Conservation (phyloP, 1,140 invertebrate genomes). For the Drosophila pectinifera region DNA sequence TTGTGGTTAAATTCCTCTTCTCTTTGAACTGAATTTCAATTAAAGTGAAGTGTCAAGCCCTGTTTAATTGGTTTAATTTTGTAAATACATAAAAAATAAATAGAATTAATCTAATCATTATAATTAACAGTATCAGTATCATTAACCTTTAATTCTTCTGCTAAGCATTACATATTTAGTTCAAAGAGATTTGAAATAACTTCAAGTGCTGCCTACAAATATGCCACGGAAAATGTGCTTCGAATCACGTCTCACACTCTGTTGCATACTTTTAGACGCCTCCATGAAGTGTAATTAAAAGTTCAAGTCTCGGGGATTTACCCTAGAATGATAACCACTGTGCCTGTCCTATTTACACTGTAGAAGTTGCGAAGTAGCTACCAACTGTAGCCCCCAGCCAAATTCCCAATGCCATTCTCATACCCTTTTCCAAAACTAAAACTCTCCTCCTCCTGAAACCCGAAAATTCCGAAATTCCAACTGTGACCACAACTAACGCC, state of each 20-base stretch:
- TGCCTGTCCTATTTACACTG: not conserved
- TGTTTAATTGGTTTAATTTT: not conserved
- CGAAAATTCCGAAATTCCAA: slow-evolving; percentile 5
- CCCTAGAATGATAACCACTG: slow-evolving; percentile 5
- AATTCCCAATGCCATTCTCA: not conserved
- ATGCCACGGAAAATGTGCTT: not conserved
- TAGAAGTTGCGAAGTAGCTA: not conserved
- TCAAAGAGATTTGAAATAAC: not conserved
- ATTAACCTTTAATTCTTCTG: too few relatives aligned
- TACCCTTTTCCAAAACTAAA: slow-evolving; percentile 1
- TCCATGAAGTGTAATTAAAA: not conserved
- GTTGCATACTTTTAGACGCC: not conserved
- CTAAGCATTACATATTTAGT: too few relatives aligned
- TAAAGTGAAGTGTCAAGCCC: not conserved
- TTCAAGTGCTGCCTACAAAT: not conserved
- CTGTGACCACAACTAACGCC: slow-evolving; percentile 40
- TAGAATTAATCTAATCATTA: too few relatives aligned
- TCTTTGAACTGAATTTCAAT: not conserved
- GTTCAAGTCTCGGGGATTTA: not conserved
- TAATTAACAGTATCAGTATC: too few relatives aligned
- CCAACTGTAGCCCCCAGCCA: not conserved
- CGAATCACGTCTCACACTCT: not conserved
- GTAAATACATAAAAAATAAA: too few relatives aligned
- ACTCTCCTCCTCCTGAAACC: not conserved
- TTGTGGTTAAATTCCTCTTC: too few relatives aligned